Conservation (phyloP, 2,113 vertebrate species). For the Neogobius melanostomus region DNA sequence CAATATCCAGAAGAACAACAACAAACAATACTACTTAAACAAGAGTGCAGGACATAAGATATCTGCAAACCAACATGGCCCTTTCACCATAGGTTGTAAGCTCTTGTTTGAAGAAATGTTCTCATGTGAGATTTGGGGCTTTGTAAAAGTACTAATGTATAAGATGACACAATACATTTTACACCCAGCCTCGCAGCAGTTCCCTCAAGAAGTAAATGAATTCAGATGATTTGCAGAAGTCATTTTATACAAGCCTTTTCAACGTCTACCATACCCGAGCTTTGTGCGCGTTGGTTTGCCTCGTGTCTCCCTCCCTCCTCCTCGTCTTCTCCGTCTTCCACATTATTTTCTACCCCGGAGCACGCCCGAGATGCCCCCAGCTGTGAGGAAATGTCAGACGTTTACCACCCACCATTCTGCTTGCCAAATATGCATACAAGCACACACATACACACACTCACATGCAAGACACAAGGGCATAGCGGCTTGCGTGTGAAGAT, state of each 20-base stretch:
- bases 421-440: constrained; percentile 53
- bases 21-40: too few relatives aligned
- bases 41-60: too few relatives aligned
- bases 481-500: constrained; percentile 22
- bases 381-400: constrained; percentile 74
- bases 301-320: constrained; percentile 17
- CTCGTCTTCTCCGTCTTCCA: constrained; percentile 37
- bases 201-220: too few relatives aligned
- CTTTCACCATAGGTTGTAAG: too few relatives aligned
- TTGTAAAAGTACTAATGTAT: too few relatives aligned
- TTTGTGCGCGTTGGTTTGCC: constrained; percentile 1
- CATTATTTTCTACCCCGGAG: constrained; percentile 69
- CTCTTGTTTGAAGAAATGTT: too few relatives aligned
- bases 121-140: too few relatives aligned
- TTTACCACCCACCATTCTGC: constrained; percentile 62
- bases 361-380: constrained; percentile 67
- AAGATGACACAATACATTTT: too few relatives aligned
- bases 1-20: too few relatives aligned
- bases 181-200: too few relatives aligned
- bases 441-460: constrained; percentile 24
- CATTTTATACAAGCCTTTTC: neutral
- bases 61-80: too few relatives aligned
- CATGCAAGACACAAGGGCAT: constrained; percentile 27
- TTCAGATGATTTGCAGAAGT: too few relatives aligned
- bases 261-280: neutral